A percentile compares a stretch with the other conserved stretches of the same genome.
Evolutionary conservation across 2,113 vertebrate genomes (phyloP).

Genomic region (Neodon shergylaensis): DNA sequence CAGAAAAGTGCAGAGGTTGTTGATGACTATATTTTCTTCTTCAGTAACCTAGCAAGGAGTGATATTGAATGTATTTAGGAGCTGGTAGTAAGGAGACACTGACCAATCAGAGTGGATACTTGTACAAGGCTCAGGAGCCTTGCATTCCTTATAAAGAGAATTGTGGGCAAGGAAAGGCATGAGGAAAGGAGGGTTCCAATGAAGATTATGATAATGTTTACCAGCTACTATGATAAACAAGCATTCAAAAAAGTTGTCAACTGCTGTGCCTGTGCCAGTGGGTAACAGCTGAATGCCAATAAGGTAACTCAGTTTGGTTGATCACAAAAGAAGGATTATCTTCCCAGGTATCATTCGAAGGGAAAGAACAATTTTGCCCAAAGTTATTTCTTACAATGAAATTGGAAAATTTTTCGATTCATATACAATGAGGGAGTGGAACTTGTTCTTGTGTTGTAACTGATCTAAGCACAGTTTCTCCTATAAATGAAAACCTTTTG

Average conservation of each 20-base stretch:
- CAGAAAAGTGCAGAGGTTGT: neutral
- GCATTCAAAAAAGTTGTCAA: neutral
- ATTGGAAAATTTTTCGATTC: neutral
- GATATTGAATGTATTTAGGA: conserved; percentile 29
- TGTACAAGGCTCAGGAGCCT: neutral
- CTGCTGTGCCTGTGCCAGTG: neutral
- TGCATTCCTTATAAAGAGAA: neutral
- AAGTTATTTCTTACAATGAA: neutral
- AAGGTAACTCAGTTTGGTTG: neutral
- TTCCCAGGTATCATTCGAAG: neutral
- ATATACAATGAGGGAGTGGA: neutral
- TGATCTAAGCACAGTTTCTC: neutral
- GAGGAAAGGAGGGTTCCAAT: neutral
- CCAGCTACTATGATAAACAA: neutral
- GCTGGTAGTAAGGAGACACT: neutral
- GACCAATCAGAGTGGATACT: neutral
- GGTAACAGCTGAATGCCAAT: neutral
- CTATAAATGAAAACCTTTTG: conserved; percentile 12
- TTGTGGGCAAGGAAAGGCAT: neutral
- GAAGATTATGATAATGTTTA: neutral
- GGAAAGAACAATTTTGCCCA: neutral
- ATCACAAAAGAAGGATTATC: conserved; percentile 41
- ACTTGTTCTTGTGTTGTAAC: neutral
- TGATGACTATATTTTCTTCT: neutral
- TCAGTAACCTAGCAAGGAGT: conserved; percentile 33